Conservation (phyloP, 2,113 vertebrate genomes). For the Zosterops borbonicus region DNA sequence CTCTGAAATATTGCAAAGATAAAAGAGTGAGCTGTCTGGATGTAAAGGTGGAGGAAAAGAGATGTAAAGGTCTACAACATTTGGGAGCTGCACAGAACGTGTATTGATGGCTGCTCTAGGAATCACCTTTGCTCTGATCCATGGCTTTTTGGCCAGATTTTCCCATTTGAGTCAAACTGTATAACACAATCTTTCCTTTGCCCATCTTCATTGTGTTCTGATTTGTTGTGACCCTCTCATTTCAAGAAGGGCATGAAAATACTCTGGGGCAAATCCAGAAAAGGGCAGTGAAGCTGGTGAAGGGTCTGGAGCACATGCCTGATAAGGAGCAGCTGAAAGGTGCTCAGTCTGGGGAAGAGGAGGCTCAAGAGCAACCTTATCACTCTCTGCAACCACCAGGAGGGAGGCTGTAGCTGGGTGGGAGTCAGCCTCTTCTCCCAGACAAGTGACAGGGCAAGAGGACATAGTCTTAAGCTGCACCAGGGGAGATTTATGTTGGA, state of each 20-base stretch:
- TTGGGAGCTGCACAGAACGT: not conserved
- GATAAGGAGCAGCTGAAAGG: not conserved
- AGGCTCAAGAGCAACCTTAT: not conserved
- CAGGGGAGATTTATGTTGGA: not conserved
- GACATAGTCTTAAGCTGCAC: too few species aligned
- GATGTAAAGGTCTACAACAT: not conserved
- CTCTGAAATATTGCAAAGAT: not conserved
- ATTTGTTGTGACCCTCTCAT: fast-evolving
- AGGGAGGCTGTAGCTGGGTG: not conserved
- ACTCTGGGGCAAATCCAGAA: not conserved
- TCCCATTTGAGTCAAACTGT: not conserved
- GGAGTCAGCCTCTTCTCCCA: not conserved
- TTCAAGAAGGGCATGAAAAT: not conserved
- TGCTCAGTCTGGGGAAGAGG: not conserved
- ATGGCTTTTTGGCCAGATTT: not conserved
- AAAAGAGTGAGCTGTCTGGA: not conserved
- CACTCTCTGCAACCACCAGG: not conserved
- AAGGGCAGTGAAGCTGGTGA: not conserved
- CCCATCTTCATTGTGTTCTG: fast-evolving
- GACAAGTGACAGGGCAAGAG: not conserved
- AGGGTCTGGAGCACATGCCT: not conserved
- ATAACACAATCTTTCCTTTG: not conserved
- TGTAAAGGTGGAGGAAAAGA: not conserved
- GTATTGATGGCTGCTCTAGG: not conserved
- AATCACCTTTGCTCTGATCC: not conserved